Conservation (phyloP, 1,140 invertebrate species). For the Sycophila sp. region DNA sequence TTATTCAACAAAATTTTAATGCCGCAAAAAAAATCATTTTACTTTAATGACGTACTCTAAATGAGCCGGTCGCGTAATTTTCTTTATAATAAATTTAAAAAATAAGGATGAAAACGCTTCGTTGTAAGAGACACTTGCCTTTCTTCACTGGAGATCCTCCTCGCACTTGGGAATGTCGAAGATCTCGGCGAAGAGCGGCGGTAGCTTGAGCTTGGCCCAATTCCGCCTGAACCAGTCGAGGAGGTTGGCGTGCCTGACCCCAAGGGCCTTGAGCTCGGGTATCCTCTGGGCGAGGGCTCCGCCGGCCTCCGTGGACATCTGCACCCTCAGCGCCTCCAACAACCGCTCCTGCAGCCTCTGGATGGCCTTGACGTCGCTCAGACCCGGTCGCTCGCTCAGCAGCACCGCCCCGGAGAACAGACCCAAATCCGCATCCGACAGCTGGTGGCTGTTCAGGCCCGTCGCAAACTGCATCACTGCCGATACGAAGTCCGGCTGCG, state of each 20-base stretch:
- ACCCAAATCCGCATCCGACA: slow-evolving; percentile 91
- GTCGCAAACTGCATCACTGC: slow-evolving; percentile 83
- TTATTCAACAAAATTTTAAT: no score
- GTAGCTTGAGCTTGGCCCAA: slow-evolving; percentile 86
- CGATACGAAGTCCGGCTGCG: slow-evolving; percentile 77
- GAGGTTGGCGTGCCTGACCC: slow-evolving; percentile 84
- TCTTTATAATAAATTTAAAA: no score
- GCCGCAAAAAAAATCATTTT: no score
- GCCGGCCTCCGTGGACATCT: slow-evolving; percentile 58
- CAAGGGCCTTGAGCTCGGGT: slow-evolving; percentile 84
- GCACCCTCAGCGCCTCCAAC: slow-evolving; percentile 84
- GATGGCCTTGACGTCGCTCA: slow-evolving; percentile 86
- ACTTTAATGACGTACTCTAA: no score
- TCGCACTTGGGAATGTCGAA: slow-evolving; percentile 96
- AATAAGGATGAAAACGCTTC: no score
- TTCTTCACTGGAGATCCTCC: slow-evolving; percentile 76
- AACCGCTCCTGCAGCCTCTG: slow-evolving; percentile 85
- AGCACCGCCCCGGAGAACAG: slow-evolving; percentile 89
- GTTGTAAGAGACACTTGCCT: no score
- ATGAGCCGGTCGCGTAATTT: no score
- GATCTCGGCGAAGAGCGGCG: slow-evolving; percentile 95
- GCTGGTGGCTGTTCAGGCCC: slow-evolving; percentile 79
- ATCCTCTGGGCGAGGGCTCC: slow-evolving; percentile 69
- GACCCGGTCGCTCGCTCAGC: slow-evolving; percentile 80
- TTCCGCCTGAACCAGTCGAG: slow-evolving; percentile 91